Conservation (phyloP, 2,888 invertebrate genomes). For the Amorpha juglandis region DNA sequence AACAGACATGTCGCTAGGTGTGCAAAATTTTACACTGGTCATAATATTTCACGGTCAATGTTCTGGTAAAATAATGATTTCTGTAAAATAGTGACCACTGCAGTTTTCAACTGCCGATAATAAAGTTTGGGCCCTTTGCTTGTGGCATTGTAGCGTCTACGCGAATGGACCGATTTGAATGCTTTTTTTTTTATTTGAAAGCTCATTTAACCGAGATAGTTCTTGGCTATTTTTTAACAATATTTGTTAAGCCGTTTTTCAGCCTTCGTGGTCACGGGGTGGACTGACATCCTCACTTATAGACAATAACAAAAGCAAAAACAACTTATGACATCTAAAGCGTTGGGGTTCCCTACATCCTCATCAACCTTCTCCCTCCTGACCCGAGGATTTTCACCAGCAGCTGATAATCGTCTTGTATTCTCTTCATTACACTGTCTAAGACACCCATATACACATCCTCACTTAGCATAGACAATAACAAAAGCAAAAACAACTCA, state of each 20-base stretch:
- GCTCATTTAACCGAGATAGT: too few relatives aligned
- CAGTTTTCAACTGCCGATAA: too few relatives aligned
- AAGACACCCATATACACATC: neutral
- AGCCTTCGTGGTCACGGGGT: too few relatives aligned
- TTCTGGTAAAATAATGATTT: neutral
- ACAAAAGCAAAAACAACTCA: slow-evolving; percentile 59
- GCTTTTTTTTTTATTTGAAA: too few relatives aligned
- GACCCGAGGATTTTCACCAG: slow-evolving; percentile 57
- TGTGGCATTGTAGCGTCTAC: too few relatives aligned
- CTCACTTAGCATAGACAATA: slow-evolving; percentile 29
- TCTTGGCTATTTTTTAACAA: too few relatives aligned
- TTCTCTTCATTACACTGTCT: neutral
- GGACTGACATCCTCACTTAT: neutral
- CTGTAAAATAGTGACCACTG: too few relatives aligned
- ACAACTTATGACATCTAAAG: slow-evolving; percentile 62
- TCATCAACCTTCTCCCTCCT: slow-evolving; percentile 78
- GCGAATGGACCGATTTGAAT: too few relatives aligned
- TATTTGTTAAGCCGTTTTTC: too few relatives aligned
- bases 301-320: slow-evolving; percentile 41
- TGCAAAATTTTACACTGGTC: neutral
- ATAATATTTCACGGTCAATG: slow-evolving; percentile 1
- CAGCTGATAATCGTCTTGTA: neutral
- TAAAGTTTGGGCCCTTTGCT: too few relatives aligned
- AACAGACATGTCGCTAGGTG: neutral
- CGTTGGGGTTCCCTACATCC: slow-evolving; percentile 58